Conservation (phyloP, 1,140 invertebrate species). For the Helicoverpa zea region DNA sequence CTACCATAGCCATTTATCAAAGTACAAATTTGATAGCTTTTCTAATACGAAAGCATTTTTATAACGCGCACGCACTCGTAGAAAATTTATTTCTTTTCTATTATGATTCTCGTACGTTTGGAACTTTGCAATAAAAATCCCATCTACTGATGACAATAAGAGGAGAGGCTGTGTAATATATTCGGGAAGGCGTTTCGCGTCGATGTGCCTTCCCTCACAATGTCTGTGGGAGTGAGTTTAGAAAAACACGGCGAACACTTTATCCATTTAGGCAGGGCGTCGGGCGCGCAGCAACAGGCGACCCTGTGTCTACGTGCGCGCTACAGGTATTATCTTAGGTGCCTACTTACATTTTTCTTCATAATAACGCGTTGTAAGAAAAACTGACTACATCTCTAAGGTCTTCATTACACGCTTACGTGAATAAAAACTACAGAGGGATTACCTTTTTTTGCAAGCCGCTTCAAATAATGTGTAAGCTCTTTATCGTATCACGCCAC, state of each 20-base stretch:
- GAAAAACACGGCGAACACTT: conserved; percentile 31
- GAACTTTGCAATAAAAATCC: conserved; percentile 42
- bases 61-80: conserved; percentile 17
- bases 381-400: too few relatives aligned
- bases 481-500: conserved; percentile 43
- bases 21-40: conserved; percentile 1
- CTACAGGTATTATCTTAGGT: conserved; percentile 3
- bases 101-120: conserved; percentile 15
- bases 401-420: background rate
- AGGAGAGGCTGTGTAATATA: conserved; percentile 18
- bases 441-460: background rate
- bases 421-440: background rate
- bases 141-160: conserved; percentile 39
- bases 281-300: conserved; percentile 30
- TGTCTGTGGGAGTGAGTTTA: conserved; percentile 24
- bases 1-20: background rate
- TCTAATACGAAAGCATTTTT: background rate
- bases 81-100: conserved; percentile 46
- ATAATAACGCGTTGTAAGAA: background rate
- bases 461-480: conserved; percentile 33
- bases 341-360: background rate
- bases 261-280: background rate
- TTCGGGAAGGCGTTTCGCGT: conserved; percentile 14
- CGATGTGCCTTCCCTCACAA: conserved; percentile 4
- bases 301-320: background rate